A percentile compares a stretch with the other conserved stretches of the same genome.
Evolutionary conservation across 2,888 invertebrate genomes (phyloP).

Genomic region (Cosmia trapezina): DNA sequence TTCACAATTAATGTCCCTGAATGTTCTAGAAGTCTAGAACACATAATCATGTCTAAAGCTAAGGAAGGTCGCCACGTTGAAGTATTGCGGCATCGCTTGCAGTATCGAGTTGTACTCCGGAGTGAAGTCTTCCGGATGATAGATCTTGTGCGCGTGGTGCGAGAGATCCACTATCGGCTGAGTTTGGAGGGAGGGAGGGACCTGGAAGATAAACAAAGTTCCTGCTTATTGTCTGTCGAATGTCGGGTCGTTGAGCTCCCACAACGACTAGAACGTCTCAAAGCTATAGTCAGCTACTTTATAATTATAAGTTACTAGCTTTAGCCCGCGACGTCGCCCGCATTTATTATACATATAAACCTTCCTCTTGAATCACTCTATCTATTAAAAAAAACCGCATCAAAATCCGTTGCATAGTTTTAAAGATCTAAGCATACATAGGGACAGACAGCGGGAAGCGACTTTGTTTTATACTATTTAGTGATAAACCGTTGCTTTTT

Average conservation of each 20-base stretch:
- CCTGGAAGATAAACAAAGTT: conserved; percentile 64
- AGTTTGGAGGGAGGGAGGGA: conserved; percentile 69
- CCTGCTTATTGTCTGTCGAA: background rate
- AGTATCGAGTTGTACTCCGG: conserved; percentile 71
- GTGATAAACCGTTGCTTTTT: too few species aligned
- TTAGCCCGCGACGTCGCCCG: too few species aligned
- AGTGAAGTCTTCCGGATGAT: conserved; percentile 79
- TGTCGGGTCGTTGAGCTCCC: background rate
- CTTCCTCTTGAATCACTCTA: too few species aligned
- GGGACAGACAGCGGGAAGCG: too few species aligned
- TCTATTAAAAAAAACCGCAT: too few species aligned
- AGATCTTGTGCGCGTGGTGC: conserved; percentile 78
- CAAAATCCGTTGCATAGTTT: too few species aligned
- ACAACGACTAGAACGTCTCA: background rate
- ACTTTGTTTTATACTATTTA: too few species aligned
- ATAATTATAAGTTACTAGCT: too few species aligned
- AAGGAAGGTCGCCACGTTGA: conserved; percentile 79
- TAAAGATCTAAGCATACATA: too few species aligned
- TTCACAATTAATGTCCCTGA: background rate
- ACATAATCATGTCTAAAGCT: conserved; percentile 79
- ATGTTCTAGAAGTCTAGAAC: conserved; percentile 62
- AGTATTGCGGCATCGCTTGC: conserved; percentile 76
- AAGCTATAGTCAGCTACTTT: background rate
- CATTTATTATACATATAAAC: too few species aligned
- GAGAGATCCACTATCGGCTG: conserved; percentile 72